phyloP scores from a whole-genome alignment of 2,888 invertebrate genomes.

The Galerucella nymphaeae region DNA sequence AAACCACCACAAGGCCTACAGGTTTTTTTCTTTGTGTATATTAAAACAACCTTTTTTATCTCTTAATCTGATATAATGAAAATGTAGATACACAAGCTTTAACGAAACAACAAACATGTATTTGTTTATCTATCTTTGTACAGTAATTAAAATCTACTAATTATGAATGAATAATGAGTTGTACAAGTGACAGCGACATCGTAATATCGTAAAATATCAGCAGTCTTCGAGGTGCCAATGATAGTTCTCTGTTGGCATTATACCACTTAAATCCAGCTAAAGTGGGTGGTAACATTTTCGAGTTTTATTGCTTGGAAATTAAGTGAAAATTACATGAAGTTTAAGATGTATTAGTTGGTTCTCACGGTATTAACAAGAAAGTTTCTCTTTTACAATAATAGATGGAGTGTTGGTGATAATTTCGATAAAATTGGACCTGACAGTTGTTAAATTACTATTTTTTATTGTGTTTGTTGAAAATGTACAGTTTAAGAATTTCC shows the following conservation, averaged over 20 bases:
- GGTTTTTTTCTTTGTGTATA: conserved; percentile 10
- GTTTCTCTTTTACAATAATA: conserved; percentile 18
- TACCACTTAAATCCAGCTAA: conserved; percentile 28
- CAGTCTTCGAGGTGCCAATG: conserved; percentile 39
- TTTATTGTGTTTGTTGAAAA: no score
- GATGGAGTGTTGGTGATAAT: conserved; percentile 2
- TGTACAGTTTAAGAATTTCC: no score
- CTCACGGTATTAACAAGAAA: conserved; percentile 5
- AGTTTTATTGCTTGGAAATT: conserved; percentile 32
- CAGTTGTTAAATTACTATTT: not conserved
- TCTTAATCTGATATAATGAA: conserved; percentile 34
- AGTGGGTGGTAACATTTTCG: conserved; percentile 43
- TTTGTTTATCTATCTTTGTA: conserved; percentile 43
- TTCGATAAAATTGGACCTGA: not conserved
- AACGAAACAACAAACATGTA: conserved; percentile 32
- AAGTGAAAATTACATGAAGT: conserved; percentile 23
- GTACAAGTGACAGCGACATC: conserved; percentile 47
- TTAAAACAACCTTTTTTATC: conserved; percentile 26
- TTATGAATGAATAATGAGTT: conserved; percentile 52
- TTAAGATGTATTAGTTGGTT: conserved; percentile 31
- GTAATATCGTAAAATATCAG: conserved; percentile 48
- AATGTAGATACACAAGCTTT: conserved; percentile 27
- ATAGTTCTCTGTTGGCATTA: conserved; percentile 27
- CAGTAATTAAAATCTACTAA: conserved; percentile 49
- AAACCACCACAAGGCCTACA: no score